Base-by-base conservation (phyloP, 2,888 invertebrate species). In the Plebejus argus region DNA sequence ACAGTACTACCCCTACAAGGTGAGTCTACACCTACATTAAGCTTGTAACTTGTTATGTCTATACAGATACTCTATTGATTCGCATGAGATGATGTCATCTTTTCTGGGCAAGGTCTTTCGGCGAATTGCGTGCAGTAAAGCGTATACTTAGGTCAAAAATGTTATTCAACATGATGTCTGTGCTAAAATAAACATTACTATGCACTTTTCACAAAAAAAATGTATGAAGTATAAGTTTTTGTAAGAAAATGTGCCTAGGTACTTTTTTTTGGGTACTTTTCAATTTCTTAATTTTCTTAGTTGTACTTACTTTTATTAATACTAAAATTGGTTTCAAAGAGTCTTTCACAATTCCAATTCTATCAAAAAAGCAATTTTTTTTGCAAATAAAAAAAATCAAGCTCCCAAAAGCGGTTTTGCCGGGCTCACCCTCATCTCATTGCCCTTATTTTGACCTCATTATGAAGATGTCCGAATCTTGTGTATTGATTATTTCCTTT, bases 1-100 rank as follows among this genome's bases (percentile, higher is more conserved):
- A 86, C 97, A 97, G 92, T 97, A 97, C 92, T 97, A 97, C 92
- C 97, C 97, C 86, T 97, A 97, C 96, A 97, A 97, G 96, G 97
- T 97, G 91, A 96, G 95, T 87, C 85, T 83, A 85, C 86, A 86
- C 88, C 88, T 89, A 6, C 39, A 39, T 8, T 80, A 81, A 79
- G 80, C 78, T 81, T 80, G 79, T 81, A 82, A 80, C 33, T 81
- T 71, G 58, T 77, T 80, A 80, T 82, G 83, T 83, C 82, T 88
- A 10, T 45, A n/a, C n/a, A n/a, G n/a, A n/a, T n/a, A 45, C 45
- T 45, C 45, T 45, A 88, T 89, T 85, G 87, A 87, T 89, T 90
- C 89, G 88, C 86, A 85, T 84, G 86, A 83, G 89, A 89, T 93
- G 93, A 93, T 93, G 93, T 93, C 93, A 93, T 90, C 88, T 84